Conservation (phyloP, 1,140 invertebrate species). For the Chionoecetes opilio region DNA sequence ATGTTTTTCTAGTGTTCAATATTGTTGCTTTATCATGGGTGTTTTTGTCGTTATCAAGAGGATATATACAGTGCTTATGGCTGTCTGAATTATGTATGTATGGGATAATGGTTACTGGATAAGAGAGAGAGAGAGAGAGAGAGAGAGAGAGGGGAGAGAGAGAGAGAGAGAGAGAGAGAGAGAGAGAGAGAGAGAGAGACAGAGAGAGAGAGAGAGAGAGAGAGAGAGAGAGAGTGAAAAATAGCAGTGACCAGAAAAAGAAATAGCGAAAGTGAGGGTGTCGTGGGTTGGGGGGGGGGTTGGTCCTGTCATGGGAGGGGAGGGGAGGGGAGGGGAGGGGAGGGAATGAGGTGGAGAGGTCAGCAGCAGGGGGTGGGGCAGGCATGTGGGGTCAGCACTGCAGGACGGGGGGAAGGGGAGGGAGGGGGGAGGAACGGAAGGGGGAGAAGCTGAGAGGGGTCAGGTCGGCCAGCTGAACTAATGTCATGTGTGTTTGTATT, state of each 20-base stretch:
- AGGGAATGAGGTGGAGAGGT: neutral
- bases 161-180: neutral
- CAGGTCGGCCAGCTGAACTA: slow-evolving; percentile 1
- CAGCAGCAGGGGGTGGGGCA: neutral
- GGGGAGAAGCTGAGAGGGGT: neutral
- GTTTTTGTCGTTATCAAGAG: too few species aligned
- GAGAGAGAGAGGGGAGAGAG: neutral
- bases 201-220: neutral
- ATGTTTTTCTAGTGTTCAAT: too few species aligned
- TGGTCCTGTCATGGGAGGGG: too few species aligned
- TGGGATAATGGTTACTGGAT: neutral
- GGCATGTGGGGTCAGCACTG: neutral
- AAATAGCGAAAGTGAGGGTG: neutral
- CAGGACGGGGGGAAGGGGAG: neutral
- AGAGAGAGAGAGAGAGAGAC: neutral
- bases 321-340: neutral
- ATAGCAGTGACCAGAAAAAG: neutral
- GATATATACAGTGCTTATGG: too few species aligned
- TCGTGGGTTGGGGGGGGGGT: too few species aligned
- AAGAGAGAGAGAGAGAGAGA: neutral
- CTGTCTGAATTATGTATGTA: too few species aligned
- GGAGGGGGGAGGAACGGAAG: neutral
- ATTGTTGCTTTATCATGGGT: too few species aligned
- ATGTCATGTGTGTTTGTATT: slow-evolving; percentile 30
- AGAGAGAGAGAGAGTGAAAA: neutral